Conservation (phyloP, 2,888 invertebrate genomes). For the Chydorus sphaericus region DNA sequence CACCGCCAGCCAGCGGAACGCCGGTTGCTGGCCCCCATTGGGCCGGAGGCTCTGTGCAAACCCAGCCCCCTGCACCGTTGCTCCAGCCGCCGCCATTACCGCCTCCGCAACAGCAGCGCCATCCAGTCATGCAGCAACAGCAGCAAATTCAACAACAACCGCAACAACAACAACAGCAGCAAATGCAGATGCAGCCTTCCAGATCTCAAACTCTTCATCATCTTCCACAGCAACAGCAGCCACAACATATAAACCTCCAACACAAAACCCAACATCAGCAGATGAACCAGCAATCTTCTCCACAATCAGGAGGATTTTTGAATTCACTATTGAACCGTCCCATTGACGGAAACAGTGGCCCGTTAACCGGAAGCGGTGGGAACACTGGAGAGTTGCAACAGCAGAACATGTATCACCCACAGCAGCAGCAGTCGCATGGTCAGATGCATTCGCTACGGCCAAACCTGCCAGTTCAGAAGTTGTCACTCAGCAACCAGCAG, state of each 20-base stretch:
- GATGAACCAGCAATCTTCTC: conserved; percentile 2
- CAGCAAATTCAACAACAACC: conserved; percentile 23
- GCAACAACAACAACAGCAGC: conserved; percentile 30
- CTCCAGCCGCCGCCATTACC: neutral
- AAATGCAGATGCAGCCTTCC: conserved; percentile 24
- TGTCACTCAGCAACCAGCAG: conserved; percentile 6
- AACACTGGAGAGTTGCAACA: conserved; percentile 5
- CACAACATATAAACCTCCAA: neutral
- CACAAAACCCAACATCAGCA: conserved; percentile 1
- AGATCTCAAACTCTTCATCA: conserved; percentile 5
- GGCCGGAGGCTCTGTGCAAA: conserved; percentile 12
- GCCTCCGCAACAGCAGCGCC: conserved; percentile 10
- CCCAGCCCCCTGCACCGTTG: neutral
- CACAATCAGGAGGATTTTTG: conserved; percentile 10
- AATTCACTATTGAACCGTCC: conserved; percentile 12
- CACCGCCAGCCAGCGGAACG: conserved; percentile 6
- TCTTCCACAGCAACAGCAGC: neutral
- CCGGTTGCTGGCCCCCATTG: conserved; percentile 6
- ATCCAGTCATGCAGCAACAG: conserved; percentile 12
- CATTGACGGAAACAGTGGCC: neutral
- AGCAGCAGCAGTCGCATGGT: neutral
- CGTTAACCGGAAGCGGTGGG: no score
- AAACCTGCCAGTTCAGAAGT: conserved; percentile 4
- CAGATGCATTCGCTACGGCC: conserved; percentile 10
- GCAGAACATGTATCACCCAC: conserved; percentile 3